Conservation (phyloP, 2,888 invertebrate genomes). For the Oasisia sp. region DNA sequence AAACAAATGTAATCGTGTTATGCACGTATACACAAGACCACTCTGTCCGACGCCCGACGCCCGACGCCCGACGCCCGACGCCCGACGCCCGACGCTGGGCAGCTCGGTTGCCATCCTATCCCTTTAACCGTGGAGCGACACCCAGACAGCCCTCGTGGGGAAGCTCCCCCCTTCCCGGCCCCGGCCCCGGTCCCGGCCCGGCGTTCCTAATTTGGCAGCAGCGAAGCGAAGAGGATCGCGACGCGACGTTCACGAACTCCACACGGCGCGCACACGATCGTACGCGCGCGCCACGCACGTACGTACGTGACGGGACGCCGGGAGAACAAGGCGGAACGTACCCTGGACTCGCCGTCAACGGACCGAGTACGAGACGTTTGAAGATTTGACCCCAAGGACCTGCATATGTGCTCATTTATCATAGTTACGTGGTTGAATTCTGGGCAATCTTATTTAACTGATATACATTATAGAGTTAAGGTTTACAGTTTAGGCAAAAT, state of each 20-base stretch:
- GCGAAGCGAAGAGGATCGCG: not conserved
- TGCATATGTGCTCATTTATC: not conserved
- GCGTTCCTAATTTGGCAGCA: conserved; percentile 17
- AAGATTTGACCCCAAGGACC: not conserved
- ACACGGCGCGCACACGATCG: not conserved
- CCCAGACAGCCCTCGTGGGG: not conserved
- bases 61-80: not conserved
- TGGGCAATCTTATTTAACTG: not conserved
- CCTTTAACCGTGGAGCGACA: not conserved
- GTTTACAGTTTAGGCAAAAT: too few species aligned
- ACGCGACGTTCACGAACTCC: not conserved
- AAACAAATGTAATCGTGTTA: too few species aligned
- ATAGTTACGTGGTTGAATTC: not conserved
- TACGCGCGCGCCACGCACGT: not conserved
- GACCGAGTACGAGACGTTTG: not conserved
- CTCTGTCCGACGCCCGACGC: not conserved
- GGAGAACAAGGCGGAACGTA: not conserved
- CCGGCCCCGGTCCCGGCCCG: not conserved
- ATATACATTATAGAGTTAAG: too few species aligned
- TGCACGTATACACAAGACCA: not conserved
- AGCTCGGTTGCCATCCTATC: not conserved
- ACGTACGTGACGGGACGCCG: not conserved
- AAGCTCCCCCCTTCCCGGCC: not conserved
- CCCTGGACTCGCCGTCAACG: not conserved
- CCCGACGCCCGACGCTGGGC: not conserved